Conservation (phyloP, 2,113 vertebrate genomes). For the Daphoenositta chrysoptera region DNA sequence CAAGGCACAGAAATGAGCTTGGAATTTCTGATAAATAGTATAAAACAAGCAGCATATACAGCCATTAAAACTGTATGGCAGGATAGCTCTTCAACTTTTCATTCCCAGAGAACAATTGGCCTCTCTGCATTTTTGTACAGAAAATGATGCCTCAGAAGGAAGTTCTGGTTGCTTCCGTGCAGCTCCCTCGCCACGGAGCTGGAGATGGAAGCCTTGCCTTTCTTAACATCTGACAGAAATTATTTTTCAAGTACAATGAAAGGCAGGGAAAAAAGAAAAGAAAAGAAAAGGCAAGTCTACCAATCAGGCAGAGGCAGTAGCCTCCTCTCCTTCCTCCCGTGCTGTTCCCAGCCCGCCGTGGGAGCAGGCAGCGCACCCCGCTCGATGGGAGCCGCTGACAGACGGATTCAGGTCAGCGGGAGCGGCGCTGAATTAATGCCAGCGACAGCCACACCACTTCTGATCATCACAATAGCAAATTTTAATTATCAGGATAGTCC, state of each 20-base stretch:
- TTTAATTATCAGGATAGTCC: not conserved
- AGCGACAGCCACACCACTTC: not conserved
- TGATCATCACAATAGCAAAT: not conserved
- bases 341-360: not conserved
- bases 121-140: not conserved
- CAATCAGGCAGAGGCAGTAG: not conserved
- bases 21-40: conserved; percentile 29
- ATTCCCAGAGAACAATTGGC: not conserved
- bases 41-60: not conserved
- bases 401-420: not conserved
- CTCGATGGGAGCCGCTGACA: not conserved
- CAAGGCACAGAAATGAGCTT: not conserved
- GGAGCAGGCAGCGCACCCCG: not conserved
- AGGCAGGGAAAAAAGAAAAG: not conserved
- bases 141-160: not conserved
- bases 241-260: not conserved
- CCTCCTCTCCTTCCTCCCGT: not conserved
- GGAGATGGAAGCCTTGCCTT: not conserved
- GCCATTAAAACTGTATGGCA: not conserved
- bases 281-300: not conserved
- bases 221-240: not conserved
- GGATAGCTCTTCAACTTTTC: not conserved
- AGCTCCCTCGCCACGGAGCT: not conserved
- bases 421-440: not conserved
- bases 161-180: not conserved